Conservation (phyloP, 37 sponge, comb jelly and placozoan species). For the Chondrilla cf. caribensis region DNA sequence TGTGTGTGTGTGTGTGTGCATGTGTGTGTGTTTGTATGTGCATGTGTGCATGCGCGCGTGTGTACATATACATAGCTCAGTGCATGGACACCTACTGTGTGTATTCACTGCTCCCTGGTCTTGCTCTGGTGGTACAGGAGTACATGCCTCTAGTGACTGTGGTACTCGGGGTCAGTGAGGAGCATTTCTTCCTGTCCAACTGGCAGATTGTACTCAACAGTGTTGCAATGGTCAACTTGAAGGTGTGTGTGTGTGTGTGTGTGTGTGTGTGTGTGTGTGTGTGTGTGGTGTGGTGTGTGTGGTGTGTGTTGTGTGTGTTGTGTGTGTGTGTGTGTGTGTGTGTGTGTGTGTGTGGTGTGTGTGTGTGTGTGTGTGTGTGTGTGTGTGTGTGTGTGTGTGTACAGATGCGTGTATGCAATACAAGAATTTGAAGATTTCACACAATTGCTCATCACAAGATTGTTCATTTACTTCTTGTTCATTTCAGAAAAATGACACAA, state of each 20-base stretch:
- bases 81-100: too few species aligned
- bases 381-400: not conserved
- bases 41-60: not conserved
- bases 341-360: too few species aligned
- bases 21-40: not conserved
- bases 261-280: not conserved
- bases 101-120: not conserved
- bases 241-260: slow-evolving; percentile 29
- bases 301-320: too few species aligned
- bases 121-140: slow-evolving; percentile 44
- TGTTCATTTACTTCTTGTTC: too few species aligned
- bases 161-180: slow-evolving; percentile 84
- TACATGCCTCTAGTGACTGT: slow-evolving; percentile 91
- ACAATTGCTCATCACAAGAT: not conserved
- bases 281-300: not conserved
- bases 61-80: too few species aligned
- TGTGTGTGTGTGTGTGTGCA: not conserved
- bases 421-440: not conserved
- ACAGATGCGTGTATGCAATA: too few species aligned
- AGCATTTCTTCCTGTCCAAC: slow-evolving; percentile 86
- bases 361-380: slow-evolving; percentile 1
- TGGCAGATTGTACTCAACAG: slow-evolving; percentile 81
- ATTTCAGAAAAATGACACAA: slow-evolving; percentile 52
- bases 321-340: too few species aligned
- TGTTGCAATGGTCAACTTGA: slow-evolving; percentile 77